These are phyloP conservation scores for Scomber scombrus DNA, from an alignment of 2,113 vertebrate genomes.

Conservation along the genomic window DNA sequence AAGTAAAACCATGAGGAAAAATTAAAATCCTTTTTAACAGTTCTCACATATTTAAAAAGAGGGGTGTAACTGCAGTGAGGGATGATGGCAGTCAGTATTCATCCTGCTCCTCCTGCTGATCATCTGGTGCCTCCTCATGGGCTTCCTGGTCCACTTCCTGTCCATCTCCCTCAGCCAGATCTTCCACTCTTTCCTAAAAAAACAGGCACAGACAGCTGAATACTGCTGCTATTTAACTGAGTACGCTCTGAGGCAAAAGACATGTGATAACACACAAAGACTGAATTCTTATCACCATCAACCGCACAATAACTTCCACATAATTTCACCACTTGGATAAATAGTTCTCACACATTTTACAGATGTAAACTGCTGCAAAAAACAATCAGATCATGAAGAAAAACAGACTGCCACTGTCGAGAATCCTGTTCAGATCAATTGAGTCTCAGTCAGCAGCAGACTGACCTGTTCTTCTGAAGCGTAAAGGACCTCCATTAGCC, in stretches of 20 bases:
- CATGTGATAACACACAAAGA: slow-evolving; percentile 42
- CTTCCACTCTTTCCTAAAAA: slow-evolving; percentile 90
- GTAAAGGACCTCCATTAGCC: slow-evolving; percentile 97
- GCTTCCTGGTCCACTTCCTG: slow-evolving; percentile 91
- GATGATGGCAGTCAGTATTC: slow-evolving; percentile 91
- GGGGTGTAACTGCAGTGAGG: slow-evolving; percentile 75
- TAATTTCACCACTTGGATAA: slow-evolving; percentile 36
- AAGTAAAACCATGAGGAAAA: slow-evolving; percentile 73
- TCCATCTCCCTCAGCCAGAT: slow-evolving; percentile 87
- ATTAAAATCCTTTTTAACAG: slow-evolving; percentile 79
- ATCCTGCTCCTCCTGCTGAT: slow-evolving; percentile 96
- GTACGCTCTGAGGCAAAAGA: background rate
- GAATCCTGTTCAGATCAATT: background rate
- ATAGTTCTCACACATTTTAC: background rate
- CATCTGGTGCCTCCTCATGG: slow-evolving; percentile 88
- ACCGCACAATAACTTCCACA: slow-evolving; percentile 21
- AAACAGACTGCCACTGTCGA: background rate
- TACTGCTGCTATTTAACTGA: background rate
- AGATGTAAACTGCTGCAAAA: background rate
- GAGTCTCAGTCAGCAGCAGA: background rate
- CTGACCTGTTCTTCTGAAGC: slow-evolving; percentile 94
- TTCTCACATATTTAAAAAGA: slow-evolving; percentile 88
- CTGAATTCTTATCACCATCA: slow-evolving; percentile 26
- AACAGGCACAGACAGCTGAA: slow-evolving; percentile 26
- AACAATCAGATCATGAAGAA: no score